phyloP scores from a whole-genome alignment of 2,888 invertebrate species.

The Agrotis segetum region DNA sequence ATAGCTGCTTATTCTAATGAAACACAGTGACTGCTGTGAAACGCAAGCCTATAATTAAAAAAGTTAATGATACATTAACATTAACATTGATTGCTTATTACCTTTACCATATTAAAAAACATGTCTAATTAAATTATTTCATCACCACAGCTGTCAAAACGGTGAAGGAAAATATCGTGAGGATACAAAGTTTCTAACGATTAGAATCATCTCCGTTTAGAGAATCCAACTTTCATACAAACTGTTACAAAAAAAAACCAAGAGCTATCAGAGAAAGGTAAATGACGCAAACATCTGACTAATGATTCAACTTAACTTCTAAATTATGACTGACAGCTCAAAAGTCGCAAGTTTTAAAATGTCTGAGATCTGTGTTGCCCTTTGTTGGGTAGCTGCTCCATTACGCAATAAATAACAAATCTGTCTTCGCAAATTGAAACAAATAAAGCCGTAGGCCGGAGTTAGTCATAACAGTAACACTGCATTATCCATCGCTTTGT shows the following conservation, averaged over 20 bases:
- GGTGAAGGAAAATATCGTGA: too few species aligned
- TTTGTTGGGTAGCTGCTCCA: slow-evolving; percentile 42
- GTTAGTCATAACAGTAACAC: slow-evolving; percentile 43
- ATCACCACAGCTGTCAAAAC: too few species aligned
- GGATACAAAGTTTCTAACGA: too few species aligned
- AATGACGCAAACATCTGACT: background rate
- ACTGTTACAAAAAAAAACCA: background rate
- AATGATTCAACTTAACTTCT: slow-evolving; percentile 10
- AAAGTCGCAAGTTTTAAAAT: slow-evolving; percentile 11
- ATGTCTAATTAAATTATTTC: too few species aligned
- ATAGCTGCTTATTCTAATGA: background rate
- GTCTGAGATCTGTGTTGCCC: slow-evolving; percentile 21
- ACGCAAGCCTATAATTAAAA: background rate
- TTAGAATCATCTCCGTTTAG: background rate
- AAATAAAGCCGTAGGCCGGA: slow-evolving; percentile 25
- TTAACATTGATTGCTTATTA: too few species aligned
- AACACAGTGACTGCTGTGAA: background rate
- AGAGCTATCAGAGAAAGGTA: background rate
- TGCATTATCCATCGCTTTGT: slow-evolving; percentile 24
- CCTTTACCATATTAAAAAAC: too few species aligned
- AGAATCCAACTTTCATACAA: background rate
- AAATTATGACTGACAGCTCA: slow-evolving; percentile 32
- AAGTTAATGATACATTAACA: too few species aligned
- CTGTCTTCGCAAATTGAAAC: slow-evolving; percentile 51
- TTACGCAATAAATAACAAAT: slow-evolving; percentile 47